Base-by-base conservation (phyloP, 2,888 invertebrate species). In the Onthophagus sagittarius region DNA sequence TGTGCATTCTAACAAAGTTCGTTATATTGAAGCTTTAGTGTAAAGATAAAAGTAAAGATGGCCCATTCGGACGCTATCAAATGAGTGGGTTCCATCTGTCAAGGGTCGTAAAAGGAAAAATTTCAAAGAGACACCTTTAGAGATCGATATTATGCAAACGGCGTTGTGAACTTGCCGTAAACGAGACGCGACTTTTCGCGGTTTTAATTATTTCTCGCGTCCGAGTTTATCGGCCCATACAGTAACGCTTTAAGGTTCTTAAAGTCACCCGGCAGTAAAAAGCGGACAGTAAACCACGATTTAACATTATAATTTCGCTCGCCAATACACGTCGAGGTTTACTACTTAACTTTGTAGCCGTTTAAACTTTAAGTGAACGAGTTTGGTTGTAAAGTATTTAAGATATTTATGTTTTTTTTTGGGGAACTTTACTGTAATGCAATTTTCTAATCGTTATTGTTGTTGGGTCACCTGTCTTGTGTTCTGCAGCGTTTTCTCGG, bases 401-500 rank as follows among this genome's bases (percentile, higher is more conserved):
- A 23, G 3, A 23, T 23, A 23, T 23, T 23, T 23, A 23, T 1
- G 3, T 2, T 23, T 23, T 23, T 23, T 23, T 23, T 23, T 23
- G 23, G 23, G n/a, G n/a, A n/a, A 23, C 23, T 23, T 23, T 23
- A 23, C 23, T 23, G 23, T 23, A 23, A 23, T 23, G 23, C 23
- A 23, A 23, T 23, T 23, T 53, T 53, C 39, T 53, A 53, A 53
- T 53, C 11, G 39, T 53, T 53, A 67, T 67, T 67, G 13, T 64
- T 70, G 33, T n/a, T 70, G 11, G 70, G 75, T 78, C 79, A 79
- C 79, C 79, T 79, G 79, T 79, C 79, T 75, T 79, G 79, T 79
- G 78, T 75, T 71, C 73, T 53, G 11, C 11, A 7, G 39, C 67
- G 71, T 71, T 65, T 62, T 15, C 63, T 63, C 23, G 74, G 75